Evolutionary conservation across 2,113 vertebrate genomes (phyloP).

Genomic region (Tupaia tana): DNA sequence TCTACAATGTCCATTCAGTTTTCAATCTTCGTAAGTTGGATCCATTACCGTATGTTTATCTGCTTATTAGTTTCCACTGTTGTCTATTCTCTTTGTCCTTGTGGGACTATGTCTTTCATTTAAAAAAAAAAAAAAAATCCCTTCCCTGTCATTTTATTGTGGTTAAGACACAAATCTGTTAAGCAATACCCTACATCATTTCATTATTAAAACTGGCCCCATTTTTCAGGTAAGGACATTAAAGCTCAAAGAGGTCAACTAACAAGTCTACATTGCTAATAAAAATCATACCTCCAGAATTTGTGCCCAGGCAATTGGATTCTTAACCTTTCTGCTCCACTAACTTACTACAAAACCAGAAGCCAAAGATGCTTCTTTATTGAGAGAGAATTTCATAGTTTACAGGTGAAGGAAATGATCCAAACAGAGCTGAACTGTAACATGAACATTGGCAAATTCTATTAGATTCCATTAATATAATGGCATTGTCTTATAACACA

Average conservation of each 20-base stretch:
- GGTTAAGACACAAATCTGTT: background rate
- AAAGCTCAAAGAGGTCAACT: background rate
- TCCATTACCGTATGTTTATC: background rate
- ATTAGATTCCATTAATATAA: conserved; percentile 38
- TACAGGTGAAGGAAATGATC: background rate
- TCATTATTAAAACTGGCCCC: background rate
- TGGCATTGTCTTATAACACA: conserved; percentile 35
- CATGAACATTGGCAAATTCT: background rate
- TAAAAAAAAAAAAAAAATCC: background rate
- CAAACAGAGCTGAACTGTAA: background rate
- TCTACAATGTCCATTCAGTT: background rate
- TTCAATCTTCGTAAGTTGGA: background rate
- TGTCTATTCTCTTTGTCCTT: background rate
- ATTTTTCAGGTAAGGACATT: background rate
- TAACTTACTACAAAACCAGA: background rate
- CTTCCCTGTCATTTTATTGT: background rate
- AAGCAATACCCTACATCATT: background rate
- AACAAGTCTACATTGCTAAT: background rate
- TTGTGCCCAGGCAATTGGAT: background rate
- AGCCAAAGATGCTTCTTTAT: background rate
- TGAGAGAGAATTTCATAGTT: background rate
- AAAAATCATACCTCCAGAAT: background rate
- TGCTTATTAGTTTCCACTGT: background rate
- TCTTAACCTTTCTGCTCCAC: background rate
- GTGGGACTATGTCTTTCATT: background rate